Evolutionary conservation across 2,888 invertebrate species (phyloP).

Genomic region (Andrena bucephala): DNA sequence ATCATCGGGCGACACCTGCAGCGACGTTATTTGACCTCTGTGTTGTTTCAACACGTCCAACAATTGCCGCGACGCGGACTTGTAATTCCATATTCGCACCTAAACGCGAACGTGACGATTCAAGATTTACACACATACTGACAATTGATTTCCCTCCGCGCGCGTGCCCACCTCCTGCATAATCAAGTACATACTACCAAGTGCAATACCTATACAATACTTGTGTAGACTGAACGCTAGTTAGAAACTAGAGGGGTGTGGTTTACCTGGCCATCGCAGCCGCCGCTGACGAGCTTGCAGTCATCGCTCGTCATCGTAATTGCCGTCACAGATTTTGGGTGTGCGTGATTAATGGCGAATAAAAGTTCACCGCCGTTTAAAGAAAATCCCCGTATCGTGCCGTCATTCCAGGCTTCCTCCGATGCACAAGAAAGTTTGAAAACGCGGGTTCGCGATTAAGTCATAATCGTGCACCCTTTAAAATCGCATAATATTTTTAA

Average conservation of each 20-base stretch:
- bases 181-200: too few species aligned
- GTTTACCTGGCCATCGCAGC: conserved; percentile 94
- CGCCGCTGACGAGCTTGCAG: conserved; percentile 92
- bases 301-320: conserved; percentile 91
- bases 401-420: conserved; percentile 91
- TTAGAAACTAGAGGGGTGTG: too few species aligned
- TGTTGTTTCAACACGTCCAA: conserved; percentile 95
- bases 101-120: conserved; percentile 70
- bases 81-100: conserved; percentile 93
- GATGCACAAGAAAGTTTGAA: conserved; percentile 1
- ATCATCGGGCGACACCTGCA: conserved; percentile 92
- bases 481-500: too few species aligned
- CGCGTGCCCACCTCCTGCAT: too few species aligned
- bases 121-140: too few species aligned
- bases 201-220: too few species aligned
- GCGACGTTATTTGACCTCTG: conserved; percentile 93
- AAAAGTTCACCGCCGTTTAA: conserved; percentile 93
- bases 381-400: conserved; percentile 92
- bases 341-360: conserved; percentile 94
- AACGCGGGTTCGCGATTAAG: neutral
- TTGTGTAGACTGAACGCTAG: too few species aligned
- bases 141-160: too few species aligned
- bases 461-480: too few species aligned
- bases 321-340: conserved; percentile 95
- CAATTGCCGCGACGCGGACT: conserved; percentile 88